Evolutionary conservation across 2,113 vertebrate species (phyloP), one percentile per base, ranked within the genome.

Genomic region (Dipodomys merriami): DNA sequence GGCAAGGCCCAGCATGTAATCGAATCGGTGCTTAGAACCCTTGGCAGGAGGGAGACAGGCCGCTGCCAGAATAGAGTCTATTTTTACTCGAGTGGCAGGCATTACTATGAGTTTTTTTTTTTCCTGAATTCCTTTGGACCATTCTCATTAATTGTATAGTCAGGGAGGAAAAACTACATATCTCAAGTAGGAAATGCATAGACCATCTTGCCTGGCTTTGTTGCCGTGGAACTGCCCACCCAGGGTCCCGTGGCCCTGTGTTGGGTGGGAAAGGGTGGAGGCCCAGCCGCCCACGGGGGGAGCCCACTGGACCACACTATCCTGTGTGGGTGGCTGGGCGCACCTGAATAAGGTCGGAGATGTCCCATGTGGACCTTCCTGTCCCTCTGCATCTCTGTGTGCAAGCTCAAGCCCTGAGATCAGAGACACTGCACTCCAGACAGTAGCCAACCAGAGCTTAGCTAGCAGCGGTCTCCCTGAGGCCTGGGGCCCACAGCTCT

Each of bases 191-290:
- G 7, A 30, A 11, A 18, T 10, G 20, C 19, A 44, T 62, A 7
- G 33, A n/a, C 6, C 1, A 7, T 1, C 4, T 39, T 4, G 0
- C 4, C 0, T 39, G 19, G 5, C 22, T 65, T 12, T 29, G 6
- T 25, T 10, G 4, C 16, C 53, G 3, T 57, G 53, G 53, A 16
- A 57, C 13, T 15, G 53, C 53, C 15, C 13, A 18, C 53, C 53
- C 53, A 16, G 53, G 15, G 53, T 57, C 53, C 2, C 15, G 53
- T 57, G 53, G 49, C 49, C 49, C 49, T 12, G 49, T 6, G 49
- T 49, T 8, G 49, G 49, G 49, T 49, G 49, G 49, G 49, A 49
- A 6, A 12, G 49, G 49, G 49, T 49, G 49, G 49, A 11, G 49
- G 49, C 49, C 49, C 49, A 49, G 49, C 12, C 49, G 10, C 49